phyloP scores from a whole-genome alignment of 2,888 invertebrate species.

The Trichopoda pennipes region DNA sequence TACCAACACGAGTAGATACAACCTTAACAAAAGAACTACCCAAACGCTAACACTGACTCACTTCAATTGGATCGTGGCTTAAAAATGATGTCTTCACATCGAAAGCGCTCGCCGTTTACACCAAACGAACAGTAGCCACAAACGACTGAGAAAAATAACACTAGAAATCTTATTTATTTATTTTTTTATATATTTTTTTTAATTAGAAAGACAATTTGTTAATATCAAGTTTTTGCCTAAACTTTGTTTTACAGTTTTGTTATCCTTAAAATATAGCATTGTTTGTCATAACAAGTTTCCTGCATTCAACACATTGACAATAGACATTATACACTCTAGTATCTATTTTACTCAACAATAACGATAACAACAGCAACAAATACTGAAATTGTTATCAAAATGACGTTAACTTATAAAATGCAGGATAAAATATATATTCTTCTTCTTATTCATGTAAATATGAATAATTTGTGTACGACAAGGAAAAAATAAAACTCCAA shows the following conservation, averaged over 20 bases:
- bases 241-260: neutral
- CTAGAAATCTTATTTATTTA: too few species aligned
- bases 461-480: neutral
- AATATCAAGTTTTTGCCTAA: neutral
- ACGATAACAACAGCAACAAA: neutral
- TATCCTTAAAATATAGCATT: neutral
- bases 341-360: neutral
- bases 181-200: neutral
- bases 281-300: constrained; percentile 5
- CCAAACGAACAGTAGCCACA: too few species aligned
- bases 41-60: too few species aligned
- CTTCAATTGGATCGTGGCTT: too few species aligned
- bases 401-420: constrained; percentile 23
- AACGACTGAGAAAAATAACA: too few species aligned
- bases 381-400: neutral
- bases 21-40: too few species aligned
- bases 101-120: too few species aligned
- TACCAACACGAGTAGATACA: too few species aligned
- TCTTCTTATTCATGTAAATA: neutral
- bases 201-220: neutral
- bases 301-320: neutral
- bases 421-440: neutral
- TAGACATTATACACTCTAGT: neutral
- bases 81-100: too few species aligned
- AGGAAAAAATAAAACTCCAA: constrained; percentile 11